Evolutionary conservation across 2,113 vertebrate genomes (phyloP), one percentile per base, ranked within the genome.

Genomic region (Todiramphus chloris): DNA sequence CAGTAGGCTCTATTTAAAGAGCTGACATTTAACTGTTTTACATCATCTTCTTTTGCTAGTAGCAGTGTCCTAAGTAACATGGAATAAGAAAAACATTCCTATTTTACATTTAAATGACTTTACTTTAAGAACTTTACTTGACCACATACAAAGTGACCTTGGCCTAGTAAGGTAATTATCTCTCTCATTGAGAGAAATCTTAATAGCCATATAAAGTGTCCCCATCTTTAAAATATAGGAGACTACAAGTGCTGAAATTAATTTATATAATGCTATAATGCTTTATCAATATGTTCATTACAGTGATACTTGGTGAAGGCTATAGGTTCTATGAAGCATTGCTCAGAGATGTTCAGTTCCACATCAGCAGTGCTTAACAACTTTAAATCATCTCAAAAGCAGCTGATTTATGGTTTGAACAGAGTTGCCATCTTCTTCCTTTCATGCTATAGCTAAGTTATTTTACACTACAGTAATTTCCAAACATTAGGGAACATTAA

Each of bases 241-340:
- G 83, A 97, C 81, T 90, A 70, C 83, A 93, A 94, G 80, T 74
- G 88, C 86, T 80, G 80, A 80, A 87, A 93, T 97, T 89, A 88
- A 96, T 97, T 92, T 78, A 88, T 93, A 91, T 90, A 91, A 97
- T 68, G 90, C 96, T 37, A 13, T 91, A 95, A 96, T 87, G 93
- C 93, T 96, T 97, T 97, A 97, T 96, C 96, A 94, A 96, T 96
- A 95, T 72, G 86, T 75, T 94, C 92, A 87, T 90, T 88, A 30
- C 25, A 62, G 60, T 7, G 84, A 58, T 89, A 51, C 70, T 56
- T 44, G 78, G 31, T 37, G 93, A 94, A 92, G 88, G 89, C 88
- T 48, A 68, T 89, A 70, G 75, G 86, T 78, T 33, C 70, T 78
- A 39, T 67, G 92, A 82, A 83, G 87, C 81, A 81, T 58, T 92